Conservation (phyloP, 2,888 invertebrate species). For the Molorchus minor region DNA sequence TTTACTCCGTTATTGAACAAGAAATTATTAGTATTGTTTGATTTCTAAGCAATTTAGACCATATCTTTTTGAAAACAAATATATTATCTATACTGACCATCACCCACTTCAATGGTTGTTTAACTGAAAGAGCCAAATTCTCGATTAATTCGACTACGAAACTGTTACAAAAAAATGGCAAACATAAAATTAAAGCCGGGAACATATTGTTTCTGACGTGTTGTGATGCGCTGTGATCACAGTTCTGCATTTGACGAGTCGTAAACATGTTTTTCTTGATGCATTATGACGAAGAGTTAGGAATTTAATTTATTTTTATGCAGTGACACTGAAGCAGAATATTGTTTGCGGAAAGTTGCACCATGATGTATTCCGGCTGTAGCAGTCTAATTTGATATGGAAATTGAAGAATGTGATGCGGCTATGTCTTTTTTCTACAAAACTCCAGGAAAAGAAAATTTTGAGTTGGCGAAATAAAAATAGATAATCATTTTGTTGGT, state of each 20-base stretch:
- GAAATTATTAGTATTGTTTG: constrained; percentile 25
- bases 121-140: constrained; percentile 37
- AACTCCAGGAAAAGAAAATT: too few species aligned
- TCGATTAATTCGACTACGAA: constrained; percentile 28
- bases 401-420: too few species aligned
- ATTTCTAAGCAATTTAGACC: constrained; percentile 22
- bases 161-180: constrained; percentile 30
- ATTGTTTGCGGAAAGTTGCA: neutral
- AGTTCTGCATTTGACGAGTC: too few species aligned
- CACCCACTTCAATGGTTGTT: constrained; percentile 41
- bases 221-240: too few species aligned
- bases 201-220: constrained; percentile 19
- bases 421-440: too few species aligned
- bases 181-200: constrained; percentile 27
- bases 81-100: constrained; percentile 36
- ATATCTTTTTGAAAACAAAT: constrained; percentile 16
- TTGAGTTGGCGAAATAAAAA: too few species aligned
- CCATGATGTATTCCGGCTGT: neutral
- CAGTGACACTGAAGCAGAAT: neutral
- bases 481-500: too few species aligned
- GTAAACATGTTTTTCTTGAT: too few species aligned
- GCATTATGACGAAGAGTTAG: neutral
- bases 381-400: too few species aligned
- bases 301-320: neutral
- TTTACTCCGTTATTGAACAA: constrained; percentile 23